phyloP scores from a whole-genome alignment of 2,797 vertebrate species.

The Adelosebastes latens region DNA sequence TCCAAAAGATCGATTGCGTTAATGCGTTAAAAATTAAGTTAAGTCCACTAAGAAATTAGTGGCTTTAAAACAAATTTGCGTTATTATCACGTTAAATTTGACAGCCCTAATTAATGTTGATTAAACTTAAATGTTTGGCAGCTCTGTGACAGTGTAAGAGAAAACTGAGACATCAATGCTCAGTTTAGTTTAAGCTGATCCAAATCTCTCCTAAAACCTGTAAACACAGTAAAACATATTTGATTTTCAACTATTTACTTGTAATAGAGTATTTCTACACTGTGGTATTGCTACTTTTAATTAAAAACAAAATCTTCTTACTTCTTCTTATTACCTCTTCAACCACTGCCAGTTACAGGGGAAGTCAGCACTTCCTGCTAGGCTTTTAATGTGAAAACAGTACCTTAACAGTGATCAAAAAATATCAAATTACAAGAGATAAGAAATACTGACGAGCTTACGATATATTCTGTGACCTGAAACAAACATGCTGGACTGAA shows the following conservation, averaged over 20 bases:
- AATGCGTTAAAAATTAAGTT: no score
- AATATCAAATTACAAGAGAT: neutral
- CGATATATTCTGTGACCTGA: neutral
- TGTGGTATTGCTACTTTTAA: no score
- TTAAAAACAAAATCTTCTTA: neutral
- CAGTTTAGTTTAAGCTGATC: neutral
- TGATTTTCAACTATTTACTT: neutral
- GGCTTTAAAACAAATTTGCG: no score
- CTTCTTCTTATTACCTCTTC: neutral
- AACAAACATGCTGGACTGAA: neutral
- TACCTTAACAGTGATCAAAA: neutral
- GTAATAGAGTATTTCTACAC: neutral
- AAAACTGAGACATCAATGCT: neutral
- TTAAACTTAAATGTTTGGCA: neutral
- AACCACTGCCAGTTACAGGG: no score
- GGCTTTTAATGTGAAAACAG: neutral
- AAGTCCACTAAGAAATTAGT: no score
- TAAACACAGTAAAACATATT: neutral
- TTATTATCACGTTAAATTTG: no score
- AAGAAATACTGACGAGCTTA: neutral
- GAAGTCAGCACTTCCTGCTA: neutral
- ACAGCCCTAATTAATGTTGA: neutral
- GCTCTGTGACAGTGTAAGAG: neutral
- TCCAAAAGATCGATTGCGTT: no score
- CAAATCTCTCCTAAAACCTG: neutral